Evolutionary conservation across 2,113 vertebrate genomes (phyloP).

Genomic region (Phylloscopus whistleri): DNA sequence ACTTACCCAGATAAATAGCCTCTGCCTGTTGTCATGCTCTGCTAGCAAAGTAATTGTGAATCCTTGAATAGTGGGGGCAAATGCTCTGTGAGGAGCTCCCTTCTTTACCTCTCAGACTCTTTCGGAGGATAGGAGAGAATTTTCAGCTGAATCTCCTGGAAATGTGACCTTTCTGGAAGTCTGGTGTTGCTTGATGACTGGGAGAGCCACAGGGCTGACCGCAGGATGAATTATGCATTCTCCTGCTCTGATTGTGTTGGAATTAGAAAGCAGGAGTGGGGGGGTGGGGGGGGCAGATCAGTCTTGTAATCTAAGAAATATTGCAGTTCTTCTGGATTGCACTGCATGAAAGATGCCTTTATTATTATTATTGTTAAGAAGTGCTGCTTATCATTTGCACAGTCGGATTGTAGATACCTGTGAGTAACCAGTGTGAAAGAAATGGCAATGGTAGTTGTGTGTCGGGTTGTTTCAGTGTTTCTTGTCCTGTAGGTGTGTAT

Average conservation of each 20-base stretch:
- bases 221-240: neutral
- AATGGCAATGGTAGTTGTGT: neutral
- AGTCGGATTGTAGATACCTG: neutral
- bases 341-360: neutral
- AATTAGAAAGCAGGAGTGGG: neutral
- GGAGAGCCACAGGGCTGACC: neutral
- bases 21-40: neutral
- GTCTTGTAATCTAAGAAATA: neutral
- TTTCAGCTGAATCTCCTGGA: neutral
- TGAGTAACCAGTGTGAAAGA: neutral
- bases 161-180: neutral
- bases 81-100: neutral
- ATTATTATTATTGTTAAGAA: constrained; percentile 9
- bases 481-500: neutral
- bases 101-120: neutral
- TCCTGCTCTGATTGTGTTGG: neutral
- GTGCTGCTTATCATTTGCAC: neutral
- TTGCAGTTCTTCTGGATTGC: neutral
- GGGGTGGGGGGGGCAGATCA: neutral
- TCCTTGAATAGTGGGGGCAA: neutral
- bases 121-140: neutral
- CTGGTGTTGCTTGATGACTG: neutral
- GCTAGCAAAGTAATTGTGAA: neutral
- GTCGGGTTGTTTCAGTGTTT: neutral
- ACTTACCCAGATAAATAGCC: neutral